phyloP scores from a whole-genome alignment of 2,797 vertebrate genomes.

The Premnoplex brunnescens region DNA sequence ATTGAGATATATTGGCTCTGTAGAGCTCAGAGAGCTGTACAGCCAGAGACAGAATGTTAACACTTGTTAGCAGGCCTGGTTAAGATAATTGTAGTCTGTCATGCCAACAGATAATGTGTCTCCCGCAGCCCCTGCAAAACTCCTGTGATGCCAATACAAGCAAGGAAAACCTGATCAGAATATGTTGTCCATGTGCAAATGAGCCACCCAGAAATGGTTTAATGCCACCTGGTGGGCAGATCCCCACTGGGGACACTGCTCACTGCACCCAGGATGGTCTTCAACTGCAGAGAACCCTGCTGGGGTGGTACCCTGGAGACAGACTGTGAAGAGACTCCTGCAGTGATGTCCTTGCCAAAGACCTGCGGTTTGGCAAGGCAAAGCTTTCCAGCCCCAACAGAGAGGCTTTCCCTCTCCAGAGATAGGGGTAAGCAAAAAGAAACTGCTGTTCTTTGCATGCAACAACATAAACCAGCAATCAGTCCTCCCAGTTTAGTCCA shows the following conservation, averaged over 20 bases:
- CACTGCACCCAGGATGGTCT: neutral
- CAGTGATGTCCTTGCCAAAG: neutral
- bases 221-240: neutral
- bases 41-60: neutral
- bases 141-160: rapidly evolving
- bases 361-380: neutral
- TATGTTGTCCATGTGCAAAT: rapidly evolving
- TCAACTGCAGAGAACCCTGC: neutral
- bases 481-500: neutral
- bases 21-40: neutral
- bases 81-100: neutral
- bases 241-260: neutral
- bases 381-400: neutral
- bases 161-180: neutral
- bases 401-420: neutral
- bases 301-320: neutral
- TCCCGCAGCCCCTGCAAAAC: neutral
- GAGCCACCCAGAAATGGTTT: neutral
- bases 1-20: neutral
- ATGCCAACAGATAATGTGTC: neutral
- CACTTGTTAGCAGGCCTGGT: neutral
- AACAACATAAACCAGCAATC: neutral
- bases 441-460: neutral
- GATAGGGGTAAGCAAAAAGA: neutral
- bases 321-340: neutral